Evolutionary conservation across 2,797 vertebrate genomes (phyloP), one percentile per base, ranked within the genome.

Genomic region (Alectoris magna): DNA sequence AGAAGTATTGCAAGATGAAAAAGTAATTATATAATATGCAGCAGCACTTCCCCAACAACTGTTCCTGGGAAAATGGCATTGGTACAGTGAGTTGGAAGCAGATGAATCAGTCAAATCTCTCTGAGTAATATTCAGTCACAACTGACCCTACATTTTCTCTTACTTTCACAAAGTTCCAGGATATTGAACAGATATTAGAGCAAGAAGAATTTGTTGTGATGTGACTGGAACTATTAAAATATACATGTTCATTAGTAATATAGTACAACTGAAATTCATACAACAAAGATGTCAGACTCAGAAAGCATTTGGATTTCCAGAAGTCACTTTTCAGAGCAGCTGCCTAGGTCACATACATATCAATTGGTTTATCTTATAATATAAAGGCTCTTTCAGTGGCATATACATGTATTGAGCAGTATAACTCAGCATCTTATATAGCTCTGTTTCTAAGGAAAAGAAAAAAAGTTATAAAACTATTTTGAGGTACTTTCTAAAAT

Each of bases 391-490:
- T 51, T 70, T 53, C 23, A 74, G 12, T 46, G 23, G 2, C 6
- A 39, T 27, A 14, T 18, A 4, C 5, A 23, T 12, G 3, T 43
- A 16, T 18, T 55, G 17, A 21, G 6, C n/a, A 76, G 66, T 58
- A 80, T 92, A 84, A 84, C 44, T 91, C 84, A 92, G 38, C 36
- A 81, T 38, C 31, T 14, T 62, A 5, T 70, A 58, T 41, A 95
- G 60, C 43, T 59, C 27, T 63, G 5, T 88, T 94, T 92, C 56
- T 39, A 94, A 87, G 71, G 51, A 51, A 27, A 51, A 51, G 8
- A 22, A 53, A 93, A 85, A 93, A 51, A 56, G 31, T 84, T 93
- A 70, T 34, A 73, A 72, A 36, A 11, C 7, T 34, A 4, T 77
- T 87, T 44, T 10, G 19, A 87, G 46, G 29, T 72, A 67, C 46